phyloP scores from a whole-genome alignment of 2,888 invertebrate genomes.

The Eucera pruinosa region DNA sequence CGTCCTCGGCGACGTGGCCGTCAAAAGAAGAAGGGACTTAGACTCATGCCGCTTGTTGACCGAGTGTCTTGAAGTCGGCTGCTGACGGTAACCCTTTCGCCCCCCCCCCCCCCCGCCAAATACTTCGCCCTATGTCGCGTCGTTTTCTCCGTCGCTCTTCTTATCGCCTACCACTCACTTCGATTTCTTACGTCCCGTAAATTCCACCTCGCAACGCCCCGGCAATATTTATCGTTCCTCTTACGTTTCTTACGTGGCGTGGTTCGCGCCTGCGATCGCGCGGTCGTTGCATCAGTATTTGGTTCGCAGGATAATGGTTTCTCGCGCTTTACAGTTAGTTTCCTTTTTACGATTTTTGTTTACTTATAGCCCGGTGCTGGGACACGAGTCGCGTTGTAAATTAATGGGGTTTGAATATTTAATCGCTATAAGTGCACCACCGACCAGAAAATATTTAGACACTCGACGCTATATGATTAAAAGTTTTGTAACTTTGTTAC shows the following conservation, averaged over 20 bases:
- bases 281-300: too few species aligned
- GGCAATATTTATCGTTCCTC: constrained; percentile 44
- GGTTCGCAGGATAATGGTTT: too few species aligned
- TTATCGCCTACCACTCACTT: constrained; percentile 34
- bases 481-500: too few species aligned
- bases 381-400: too few species aligned
- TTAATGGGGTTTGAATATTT: too few species aligned
- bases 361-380: too few species aligned
- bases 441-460: too few species aligned
- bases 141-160: constrained; percentile 18
- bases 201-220: constrained; percentile 31
- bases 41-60: constrained; percentile 66
- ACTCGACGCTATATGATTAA: too few species aligned
- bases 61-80: constrained; percentile 76
- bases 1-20: constrained; percentile 43
- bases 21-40: constrained; percentile 58
- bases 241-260: constrained; percentile 14
- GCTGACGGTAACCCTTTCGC: constrained; percentile 75
- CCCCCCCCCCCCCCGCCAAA: constrained; percentile 72
- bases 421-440: too few species aligned
- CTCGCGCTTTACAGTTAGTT: too few species aligned
- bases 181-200: constrained; percentile 42
- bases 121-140: constrained; percentile 24
- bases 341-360: too few species aligned
- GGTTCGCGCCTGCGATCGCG: background rate